phyloP scores from a whole-genome alignment of 2,113 vertebrate species.

The Alligator sinensis region DNA sequence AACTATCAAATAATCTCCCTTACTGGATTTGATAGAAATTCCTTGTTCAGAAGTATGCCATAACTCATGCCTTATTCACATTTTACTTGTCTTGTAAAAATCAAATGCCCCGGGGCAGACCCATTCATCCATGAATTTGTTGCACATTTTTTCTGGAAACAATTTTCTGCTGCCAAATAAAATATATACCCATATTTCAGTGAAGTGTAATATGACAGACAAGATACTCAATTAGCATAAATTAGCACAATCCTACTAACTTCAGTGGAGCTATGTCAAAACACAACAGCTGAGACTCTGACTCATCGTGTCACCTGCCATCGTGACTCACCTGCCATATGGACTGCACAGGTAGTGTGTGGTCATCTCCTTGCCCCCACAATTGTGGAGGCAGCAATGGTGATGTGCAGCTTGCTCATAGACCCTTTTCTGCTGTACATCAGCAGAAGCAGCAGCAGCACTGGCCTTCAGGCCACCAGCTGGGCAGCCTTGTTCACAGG shows the following conservation, averaged over 20 bases:
- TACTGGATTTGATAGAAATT: background rate
- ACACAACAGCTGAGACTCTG: background rate
- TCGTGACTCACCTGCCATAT: too few relatives aligned
- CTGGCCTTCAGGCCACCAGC: too few relatives aligned
- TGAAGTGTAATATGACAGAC: fast-evolving
- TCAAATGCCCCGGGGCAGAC: background rate
- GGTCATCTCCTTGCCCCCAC: too few relatives aligned
- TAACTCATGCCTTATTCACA: background rate
- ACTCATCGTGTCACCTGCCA: too few relatives aligned
- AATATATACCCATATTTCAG: fast-evolving
- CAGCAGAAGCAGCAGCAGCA: too few relatives aligned
- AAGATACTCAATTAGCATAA: background rate
- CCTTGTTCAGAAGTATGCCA: background rate
- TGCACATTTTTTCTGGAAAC: background rate
- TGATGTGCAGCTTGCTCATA: too few relatives aligned
- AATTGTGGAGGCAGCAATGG: too few relatives aligned
- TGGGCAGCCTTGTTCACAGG: too few relatives aligned
- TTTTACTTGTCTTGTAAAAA: slow-evolving; percentile 1
- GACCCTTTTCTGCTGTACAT: too few relatives aligned
- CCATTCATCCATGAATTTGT: background rate
- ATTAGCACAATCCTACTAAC: background rate
- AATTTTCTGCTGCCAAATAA: background rate
- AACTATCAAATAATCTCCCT: background rate
- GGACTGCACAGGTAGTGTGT: too few relatives aligned
- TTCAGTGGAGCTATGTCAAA: background rate